Evolutionary conservation across 2,113 vertebrate species (phyloP).

Genomic region (Aphyosemion australe): DNA sequence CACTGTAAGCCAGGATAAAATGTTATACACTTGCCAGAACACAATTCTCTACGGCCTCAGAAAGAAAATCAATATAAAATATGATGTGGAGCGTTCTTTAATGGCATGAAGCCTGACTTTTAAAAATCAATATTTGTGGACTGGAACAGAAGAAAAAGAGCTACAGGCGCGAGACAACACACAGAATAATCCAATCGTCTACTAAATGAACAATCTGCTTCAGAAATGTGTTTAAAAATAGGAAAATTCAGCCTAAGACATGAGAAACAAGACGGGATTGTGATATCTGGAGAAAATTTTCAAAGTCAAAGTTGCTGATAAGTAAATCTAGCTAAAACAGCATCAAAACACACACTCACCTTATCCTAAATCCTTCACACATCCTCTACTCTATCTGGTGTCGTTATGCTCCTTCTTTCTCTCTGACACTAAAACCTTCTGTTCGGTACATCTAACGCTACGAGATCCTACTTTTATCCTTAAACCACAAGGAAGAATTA

Average conservation of each 20-base stretch:
- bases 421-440: background rate
- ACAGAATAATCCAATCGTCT: background rate
- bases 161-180: background rate
- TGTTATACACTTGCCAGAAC: constrained; percentile 21
- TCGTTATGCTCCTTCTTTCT: background rate
- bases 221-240: background rate
- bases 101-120: constrained; percentile 43
- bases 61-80: constrained; percentile 68
- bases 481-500: constrained; percentile 35
- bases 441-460: background rate
- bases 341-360: background rate
- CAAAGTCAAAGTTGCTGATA: background rate
- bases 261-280: background rate
- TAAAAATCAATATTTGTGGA: constrained; percentile 60
- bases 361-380: background rate
- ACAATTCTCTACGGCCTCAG: constrained; percentile 21
- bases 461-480: constrained; percentile 31
- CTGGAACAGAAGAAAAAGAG: constrained; percentile 11
- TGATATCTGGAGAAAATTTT: too few species aligned
- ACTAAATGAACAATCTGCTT: background rate
- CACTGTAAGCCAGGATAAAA: constrained; percentile 18
- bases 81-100: constrained; percentile 57
- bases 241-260: background rate
- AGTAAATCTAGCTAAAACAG: background rate
- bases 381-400: too few species aligned